These are phyloP conservation scores for Chrysocyon brachyurus DNA, from an alignment of 2,797 vertebrate species.

Conservation along the genomic window DNA sequence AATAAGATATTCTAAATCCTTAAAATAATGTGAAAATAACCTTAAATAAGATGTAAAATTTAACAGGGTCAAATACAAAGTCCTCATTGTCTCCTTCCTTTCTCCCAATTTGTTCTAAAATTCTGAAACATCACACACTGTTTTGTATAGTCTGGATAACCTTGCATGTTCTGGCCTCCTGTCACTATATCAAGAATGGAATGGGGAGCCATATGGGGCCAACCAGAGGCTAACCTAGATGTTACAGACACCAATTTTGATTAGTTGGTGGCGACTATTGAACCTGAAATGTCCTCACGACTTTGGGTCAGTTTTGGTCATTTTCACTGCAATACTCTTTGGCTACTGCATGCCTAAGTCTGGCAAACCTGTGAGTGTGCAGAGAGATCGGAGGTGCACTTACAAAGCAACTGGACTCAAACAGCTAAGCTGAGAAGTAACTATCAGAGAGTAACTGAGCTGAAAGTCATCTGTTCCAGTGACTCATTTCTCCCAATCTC, in stretches of 20 bases:
- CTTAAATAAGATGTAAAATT: not conserved
- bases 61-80: not conserved
- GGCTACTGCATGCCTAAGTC: not conserved
- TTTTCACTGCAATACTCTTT: not conserved
- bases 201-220: not conserved
- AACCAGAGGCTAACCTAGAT: not conserved
- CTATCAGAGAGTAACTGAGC: not conserved
- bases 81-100: not conserved
- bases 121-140: not conserved
- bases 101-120: not conserved
- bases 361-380: fast-evolving
- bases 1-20: not conserved
- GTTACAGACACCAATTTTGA: not conserved
- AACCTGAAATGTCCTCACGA: not conserved
- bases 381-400: not conserved
- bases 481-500: fast-evolving
- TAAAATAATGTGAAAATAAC: not conserved
- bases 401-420: not conserved
- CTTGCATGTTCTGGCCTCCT: fast-evolving
- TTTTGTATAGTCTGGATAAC: fast-evolving
- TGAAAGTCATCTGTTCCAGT: not conserved
- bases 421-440: not conserved
- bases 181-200: not conserved
- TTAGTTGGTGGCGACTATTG: not conserved
- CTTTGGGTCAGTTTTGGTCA: not conserved